Conservation (phyloP, 2,113 vertebrate species). For the Psilopsiagon aurifrons region DNA sequence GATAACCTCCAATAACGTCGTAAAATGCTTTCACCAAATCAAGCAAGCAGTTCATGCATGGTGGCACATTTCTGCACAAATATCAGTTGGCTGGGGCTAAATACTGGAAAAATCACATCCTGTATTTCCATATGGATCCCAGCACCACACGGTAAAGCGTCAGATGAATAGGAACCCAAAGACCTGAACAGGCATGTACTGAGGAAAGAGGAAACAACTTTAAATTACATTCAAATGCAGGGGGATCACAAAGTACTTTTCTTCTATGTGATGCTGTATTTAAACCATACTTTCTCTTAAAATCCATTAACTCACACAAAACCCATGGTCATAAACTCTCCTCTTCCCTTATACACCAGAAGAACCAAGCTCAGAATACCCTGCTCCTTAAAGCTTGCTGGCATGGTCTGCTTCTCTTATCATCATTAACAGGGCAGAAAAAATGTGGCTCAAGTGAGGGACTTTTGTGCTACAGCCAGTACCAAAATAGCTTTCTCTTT, state of each 20-base stretch:
- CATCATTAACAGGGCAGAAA: background rate
- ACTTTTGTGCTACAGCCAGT: background rate
- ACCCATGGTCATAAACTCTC: fast-evolving
- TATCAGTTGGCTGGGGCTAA: background rate
- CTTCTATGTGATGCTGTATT: fast-evolving
- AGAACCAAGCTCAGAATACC: background rate
- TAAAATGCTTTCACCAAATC: background rate
- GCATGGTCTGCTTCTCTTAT: fast-evolving
- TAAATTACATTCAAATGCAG: fast-evolving
- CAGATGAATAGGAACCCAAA: background rate
- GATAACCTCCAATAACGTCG: background rate
- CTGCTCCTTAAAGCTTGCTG: fast-evolving
- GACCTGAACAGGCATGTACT: background rate
- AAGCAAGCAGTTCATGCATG: background rate
- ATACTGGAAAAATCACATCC: background rate
- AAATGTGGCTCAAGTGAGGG: background rate
- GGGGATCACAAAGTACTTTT: background rate
- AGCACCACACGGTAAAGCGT: fast-evolving
- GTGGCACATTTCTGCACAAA: background rate
- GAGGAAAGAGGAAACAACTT: background rate
- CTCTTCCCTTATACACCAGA: background rate
- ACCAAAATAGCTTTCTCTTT: background rate
- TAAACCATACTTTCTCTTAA: background rate
- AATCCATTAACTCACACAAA: background rate
- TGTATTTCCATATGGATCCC: background rate